Conservation (phyloP, 2,113 vertebrate genomes). For the Sorex araneus region DNA sequence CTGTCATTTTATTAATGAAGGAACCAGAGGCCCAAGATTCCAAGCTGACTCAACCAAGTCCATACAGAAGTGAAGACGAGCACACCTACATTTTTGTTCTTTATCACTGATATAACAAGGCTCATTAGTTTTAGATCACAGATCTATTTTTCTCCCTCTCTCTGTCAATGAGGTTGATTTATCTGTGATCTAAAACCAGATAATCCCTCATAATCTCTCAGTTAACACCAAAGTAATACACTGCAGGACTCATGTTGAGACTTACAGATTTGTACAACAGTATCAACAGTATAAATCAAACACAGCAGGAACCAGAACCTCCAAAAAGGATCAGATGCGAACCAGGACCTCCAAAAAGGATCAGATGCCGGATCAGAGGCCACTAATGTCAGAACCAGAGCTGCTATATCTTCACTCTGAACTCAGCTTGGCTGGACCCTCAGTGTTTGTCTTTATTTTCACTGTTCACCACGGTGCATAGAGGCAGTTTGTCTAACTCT, state of each 20-base stretch:
- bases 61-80: not conserved
- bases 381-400: not conserved
- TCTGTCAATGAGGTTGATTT: not conserved
- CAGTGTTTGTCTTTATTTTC: not conserved
- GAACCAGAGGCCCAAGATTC: slow-evolving; percentile 36
- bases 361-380: no score
- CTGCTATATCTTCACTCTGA: not conserved
- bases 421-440: not conserved
- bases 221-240: not conserved
- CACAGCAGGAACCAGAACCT: not conserved
- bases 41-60: not conserved
- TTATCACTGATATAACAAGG: not conserved
- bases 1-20: slow-evolving; percentile 14
- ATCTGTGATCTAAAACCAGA: not conserved
- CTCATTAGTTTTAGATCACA: slow-evolving; percentile 35
- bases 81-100: not conserved
- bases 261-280: not conserved
- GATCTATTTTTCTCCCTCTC: no score
- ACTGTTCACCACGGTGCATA: not conserved
- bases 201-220: not conserved
- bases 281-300: not conserved
- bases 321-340: not conserved
- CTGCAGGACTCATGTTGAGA: not conserved
- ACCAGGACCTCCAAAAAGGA: not conserved
- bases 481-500: not conserved